Evolutionary conservation across 2,113 vertebrate species (phyloP).

Genomic region (Actenoides hombroni): DNA sequence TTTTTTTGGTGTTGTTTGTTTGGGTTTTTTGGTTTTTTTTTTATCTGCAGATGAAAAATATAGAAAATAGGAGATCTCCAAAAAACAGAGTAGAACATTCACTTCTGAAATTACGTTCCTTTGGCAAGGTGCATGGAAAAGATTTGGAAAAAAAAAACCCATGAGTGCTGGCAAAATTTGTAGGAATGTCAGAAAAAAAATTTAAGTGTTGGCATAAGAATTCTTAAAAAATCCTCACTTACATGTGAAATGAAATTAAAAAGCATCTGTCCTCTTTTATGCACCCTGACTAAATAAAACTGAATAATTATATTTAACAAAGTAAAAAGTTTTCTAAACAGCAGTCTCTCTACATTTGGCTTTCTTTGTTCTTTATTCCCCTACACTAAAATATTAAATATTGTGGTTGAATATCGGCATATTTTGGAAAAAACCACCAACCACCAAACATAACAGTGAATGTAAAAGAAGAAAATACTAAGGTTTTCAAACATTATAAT

Average conservation of each 20-base stretch:
- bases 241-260: constrained; percentile 75
- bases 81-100: constrained; percentile 69
- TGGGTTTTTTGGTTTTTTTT: constrained; percentile 32
- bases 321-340: constrained; percentile 66
- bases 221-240: constrained; percentile 76
- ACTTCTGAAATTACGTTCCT: constrained; percentile 75
- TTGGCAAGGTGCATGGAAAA: constrained; percentile 78
- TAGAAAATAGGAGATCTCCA: constrained; percentile 59
- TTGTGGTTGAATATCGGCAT: constrained; percentile 63
- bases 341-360: constrained; percentile 58
- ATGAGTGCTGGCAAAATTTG: constrained; percentile 74
- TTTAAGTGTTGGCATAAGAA: constrained; percentile 73
- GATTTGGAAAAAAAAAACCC: constrained; percentile 15
- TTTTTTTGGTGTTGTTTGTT: not conserved
- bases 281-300: constrained; percentile 71
- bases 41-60: constrained; percentile 46
- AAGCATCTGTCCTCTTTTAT: constrained; percentile 74
- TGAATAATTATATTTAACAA: constrained; percentile 66
- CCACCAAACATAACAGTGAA: not conserved
- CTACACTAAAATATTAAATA: constrained; percentile 71
- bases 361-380: constrained; percentile 71
- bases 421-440: constrained; percentile 37
- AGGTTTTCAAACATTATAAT: constrained; percentile 74
- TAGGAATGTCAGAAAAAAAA: constrained; percentile 75
- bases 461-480: constrained; percentile 63